Evolutionary conservation across 2,113 vertebrate genomes (phyloP), one percentile per base, ranked within the genome.

Genomic region (Prolemur simus): DNA sequence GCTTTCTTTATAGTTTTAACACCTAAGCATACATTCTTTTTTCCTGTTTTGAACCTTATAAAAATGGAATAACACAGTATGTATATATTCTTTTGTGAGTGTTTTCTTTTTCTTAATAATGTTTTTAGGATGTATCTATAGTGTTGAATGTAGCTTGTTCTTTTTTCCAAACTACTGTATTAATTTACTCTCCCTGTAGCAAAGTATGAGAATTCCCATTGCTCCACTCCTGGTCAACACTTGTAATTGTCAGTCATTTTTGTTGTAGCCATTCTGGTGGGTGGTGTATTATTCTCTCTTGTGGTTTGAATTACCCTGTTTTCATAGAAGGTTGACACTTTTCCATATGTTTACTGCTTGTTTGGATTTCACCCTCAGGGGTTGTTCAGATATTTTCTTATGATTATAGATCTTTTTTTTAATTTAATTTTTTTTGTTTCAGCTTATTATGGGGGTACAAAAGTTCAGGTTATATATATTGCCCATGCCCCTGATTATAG

Each of bases 351-450:
- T 89, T 81, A 42, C 14, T 78, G 37, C n/a, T 87, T 87, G 52
- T 91, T 68, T 93, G 47, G 29, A 45, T 73, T 87, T 90, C 47
- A 58, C 74, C 42, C 63, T 85, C 60, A 58, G 18, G 42, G 23
- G 13, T 60, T 83, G 71, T 78, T 78, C 60, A 83, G 49, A 60
- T 84, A n/a, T 66, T 96, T 89, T 86, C 64, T 90, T 86, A 76
- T 47, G 32, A 52, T 34, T 49, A 6, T 64, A 86, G 14, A 87
- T 96, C 82, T 78, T 88, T 89, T n/a, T n/a, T n/a, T n/a, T n/a
- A n/a, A n/a, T n/a, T n/a, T n/a, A n/a, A n/a, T n/a, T n/a, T n/a
- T n/a, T n/a, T n/a, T n/a, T n/a, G n/a, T n/a, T n/a, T n/a, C n/a
- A n/a, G n/a, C n/a, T n/a, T n/a, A n/a, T n/a, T n/a, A n/a, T n/a